Percentiles rank a stretch among this genome's conserved stretches.
phyloP scores from a whole-genome alignment of 2,888 invertebrate genomes.

The Vannuccia rotundouncinata region DNA sequence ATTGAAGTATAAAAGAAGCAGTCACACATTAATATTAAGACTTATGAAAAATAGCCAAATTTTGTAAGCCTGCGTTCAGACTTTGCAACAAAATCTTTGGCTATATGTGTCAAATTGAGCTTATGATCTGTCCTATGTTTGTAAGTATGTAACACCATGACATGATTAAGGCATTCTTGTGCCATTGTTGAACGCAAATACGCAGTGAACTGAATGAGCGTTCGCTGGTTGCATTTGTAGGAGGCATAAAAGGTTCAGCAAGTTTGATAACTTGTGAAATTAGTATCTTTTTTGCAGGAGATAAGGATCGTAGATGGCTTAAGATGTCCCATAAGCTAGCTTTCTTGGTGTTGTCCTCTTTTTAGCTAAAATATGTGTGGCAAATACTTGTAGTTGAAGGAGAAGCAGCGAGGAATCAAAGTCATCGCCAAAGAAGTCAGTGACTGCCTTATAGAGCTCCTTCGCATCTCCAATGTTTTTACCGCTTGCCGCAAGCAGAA shows the following conservation, averaged over 20 bases:
- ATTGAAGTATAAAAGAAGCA: slow-evolving; percentile 1
- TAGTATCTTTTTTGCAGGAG: background rate
- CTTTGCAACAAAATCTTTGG: slow-evolving; percentile 19
- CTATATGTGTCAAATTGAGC: slow-evolving; percentile 12
- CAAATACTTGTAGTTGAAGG: background rate
- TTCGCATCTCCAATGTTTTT: no score
- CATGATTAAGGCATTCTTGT: slow-evolving; percentile 21
- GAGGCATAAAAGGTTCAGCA: slow-evolving; percentile 4
- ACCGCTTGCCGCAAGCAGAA: no score
- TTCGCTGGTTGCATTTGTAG: slow-evolving; percentile 19
- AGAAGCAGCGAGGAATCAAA: background rate
- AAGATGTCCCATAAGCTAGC: background rate
- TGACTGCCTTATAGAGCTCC: no score
- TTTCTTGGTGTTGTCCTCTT: slow-evolving; percentile 26
- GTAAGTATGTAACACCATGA: slow-evolving; percentile 17
- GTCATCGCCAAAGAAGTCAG: no score
- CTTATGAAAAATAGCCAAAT: slow-evolving; percentile 19
- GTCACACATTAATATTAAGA: background rate
- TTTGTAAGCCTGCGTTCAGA: slow-evolving; percentile 19
- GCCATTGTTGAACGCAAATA: slow-evolving; percentile 19
- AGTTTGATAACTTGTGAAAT: slow-evolving; percentile 26
- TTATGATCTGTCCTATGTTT: slow-evolving; percentile 16
- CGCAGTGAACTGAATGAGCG: slow-evolving; percentile 22
- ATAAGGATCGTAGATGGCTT: slow-evolving; percentile 15
- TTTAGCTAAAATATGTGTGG: background rate